phyloP scores from a whole-genome alignment of 92 coral and sea anemone genomes.

The Phenganax subtilis region DNA sequence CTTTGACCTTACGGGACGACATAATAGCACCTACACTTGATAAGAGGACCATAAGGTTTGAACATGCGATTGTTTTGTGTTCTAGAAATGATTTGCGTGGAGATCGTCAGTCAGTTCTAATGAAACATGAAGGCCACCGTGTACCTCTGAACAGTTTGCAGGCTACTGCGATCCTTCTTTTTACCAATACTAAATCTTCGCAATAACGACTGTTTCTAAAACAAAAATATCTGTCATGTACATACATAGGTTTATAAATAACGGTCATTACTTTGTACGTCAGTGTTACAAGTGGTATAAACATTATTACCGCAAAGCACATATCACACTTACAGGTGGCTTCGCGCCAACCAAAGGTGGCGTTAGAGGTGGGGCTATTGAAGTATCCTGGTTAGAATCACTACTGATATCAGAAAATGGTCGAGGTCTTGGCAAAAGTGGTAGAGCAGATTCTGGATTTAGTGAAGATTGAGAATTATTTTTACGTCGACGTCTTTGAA shows the following conservation, averaged over 20 bases:
- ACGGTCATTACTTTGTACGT: background rate
- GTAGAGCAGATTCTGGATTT: slow-evolving; percentile 33
- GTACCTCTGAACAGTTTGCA: slow-evolving; percentile 38
- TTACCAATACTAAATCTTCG: slow-evolving; percentile 38
- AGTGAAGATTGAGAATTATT: slow-evolving; percentile 44
- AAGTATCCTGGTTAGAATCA: slow-evolving; percentile 30
- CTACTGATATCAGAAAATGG: slow-evolving; percentile 37
- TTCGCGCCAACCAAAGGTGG: slow-evolving; percentile 37
- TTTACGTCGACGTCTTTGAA: slow-evolving; percentile 41
- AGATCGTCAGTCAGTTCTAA: no score
- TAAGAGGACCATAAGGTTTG: no score
- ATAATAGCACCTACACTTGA: no score
- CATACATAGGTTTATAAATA: background rate
- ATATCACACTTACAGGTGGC: slow-evolving; percentile 35
- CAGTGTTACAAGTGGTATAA: no score
- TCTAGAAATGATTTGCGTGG: no score
- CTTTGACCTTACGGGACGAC: no score
- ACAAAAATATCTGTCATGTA: background rate
- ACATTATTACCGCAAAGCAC: background rate
- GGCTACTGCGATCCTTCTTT: slow-evolving; percentile 38
- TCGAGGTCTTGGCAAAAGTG: slow-evolving; percentile 37
- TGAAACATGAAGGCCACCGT: no score
- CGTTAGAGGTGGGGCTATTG: slow-evolving; percentile 30
- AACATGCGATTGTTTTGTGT: no score
- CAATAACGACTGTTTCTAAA: slow-evolving; percentile 28